These are phyloP conservation scores for Spermophilus dauricus DNA, from an alignment of 2,113 vertebrate species.

Conservation along the genomic window DNA sequence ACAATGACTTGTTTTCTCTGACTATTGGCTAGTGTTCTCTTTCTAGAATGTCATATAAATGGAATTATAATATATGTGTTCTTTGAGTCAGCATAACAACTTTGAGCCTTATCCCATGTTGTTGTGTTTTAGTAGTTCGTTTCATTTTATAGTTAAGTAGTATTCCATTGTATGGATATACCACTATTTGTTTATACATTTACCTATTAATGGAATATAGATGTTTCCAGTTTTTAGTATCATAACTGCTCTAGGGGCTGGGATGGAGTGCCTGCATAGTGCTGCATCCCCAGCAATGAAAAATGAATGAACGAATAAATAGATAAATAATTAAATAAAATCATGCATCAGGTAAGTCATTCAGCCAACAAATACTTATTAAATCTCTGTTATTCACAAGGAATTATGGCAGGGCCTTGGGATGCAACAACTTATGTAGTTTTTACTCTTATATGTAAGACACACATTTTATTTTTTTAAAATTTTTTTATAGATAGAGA, in stretches of 20 bases:
- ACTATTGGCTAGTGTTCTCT: neutral
- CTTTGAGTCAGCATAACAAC: neutral
- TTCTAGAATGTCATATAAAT: conserved; percentile 25
- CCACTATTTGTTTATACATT: neutral
- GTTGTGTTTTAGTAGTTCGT: neutral
- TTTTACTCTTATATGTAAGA: neutral
- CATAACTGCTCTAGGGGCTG: neutral
- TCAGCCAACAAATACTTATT: neutral
- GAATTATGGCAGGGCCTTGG: neutral
- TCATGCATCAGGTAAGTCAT: neutral
- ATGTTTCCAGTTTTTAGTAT: conserved; percentile 28
- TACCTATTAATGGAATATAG: neutral
- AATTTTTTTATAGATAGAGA: no score
- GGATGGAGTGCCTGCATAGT: neutral
- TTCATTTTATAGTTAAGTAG: conserved; percentile 21
- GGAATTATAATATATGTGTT: neutral
- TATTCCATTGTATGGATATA: conserved; percentile 6
- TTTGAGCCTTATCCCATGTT: neutral
- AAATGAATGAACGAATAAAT: neutral
- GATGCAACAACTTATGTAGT: neutral
- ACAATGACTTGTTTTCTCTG: neutral
- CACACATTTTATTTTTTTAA: neutral
- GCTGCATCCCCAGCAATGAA: neutral
- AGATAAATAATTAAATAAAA: neutral
- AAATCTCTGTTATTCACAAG: conserved; percentile 10